Base-by-base conservation (phyloP, 2,888 invertebrate species). In the Bombylius discolor region DNA sequence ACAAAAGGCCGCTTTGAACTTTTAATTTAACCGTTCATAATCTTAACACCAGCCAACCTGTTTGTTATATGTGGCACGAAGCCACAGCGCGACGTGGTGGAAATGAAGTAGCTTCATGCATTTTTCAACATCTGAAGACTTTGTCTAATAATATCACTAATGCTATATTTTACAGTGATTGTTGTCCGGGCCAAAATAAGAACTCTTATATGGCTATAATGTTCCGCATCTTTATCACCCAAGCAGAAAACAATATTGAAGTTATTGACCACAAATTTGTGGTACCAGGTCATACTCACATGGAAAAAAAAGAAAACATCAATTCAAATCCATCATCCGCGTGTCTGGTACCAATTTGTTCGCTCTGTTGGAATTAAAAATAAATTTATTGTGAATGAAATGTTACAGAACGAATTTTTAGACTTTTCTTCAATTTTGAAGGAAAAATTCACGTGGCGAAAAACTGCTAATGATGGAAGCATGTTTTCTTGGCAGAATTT, bases 101-200 rank as follows among this genome's bases (percentile, higher is more conserved):
- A 4, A 54, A 56, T 13, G 54, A 62, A 52, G 57, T 59, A 47
- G 54, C 59, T 31, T 60, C 57, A 46, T 60, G 57, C 46, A 31
- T 60, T 31, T 59, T 60, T 46, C 39, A 52, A 47, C 54, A 57
- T 32, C 56, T 58, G 14, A 23, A 53, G 53, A 23, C 49, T 51
- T 48, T 55, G n/a, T n/a, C 56, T 49, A 12, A 36, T 39, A 50
- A 46, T 42, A 47, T 53, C 33, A 56, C 56, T 36, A 58, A 59
- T 42, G 44, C 58, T 44, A 54, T 62, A 50, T 60, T 61, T 42
- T 59, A 61, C 31, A 58, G 56, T 52, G 60, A 61, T 52, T 61
- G 47, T 34, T 59, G 58, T 34, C 50, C 53, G 9, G 54, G 56
- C 5, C 58, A 61, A 56, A 60, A 59, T 50, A 59, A 60, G 55